Evolutionary conservation across 2,113 vertebrate species (phyloP).

Genomic region (Dolichallabes microphthalmus): DNA sequence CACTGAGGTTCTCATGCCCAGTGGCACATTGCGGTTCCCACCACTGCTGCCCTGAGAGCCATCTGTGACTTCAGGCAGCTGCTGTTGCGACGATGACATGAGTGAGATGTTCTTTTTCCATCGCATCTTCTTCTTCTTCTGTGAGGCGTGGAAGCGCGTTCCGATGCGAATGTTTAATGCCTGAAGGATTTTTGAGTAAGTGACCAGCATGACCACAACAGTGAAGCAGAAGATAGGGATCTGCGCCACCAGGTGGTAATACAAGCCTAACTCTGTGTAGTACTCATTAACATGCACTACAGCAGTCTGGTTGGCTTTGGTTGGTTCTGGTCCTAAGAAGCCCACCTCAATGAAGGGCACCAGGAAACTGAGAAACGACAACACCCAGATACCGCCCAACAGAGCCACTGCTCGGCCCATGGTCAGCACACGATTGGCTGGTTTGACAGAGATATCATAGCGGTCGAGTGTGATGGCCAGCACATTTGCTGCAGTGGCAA

Average conservation of each 20-base stretch:
- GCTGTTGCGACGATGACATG: constrained; percentile 82
- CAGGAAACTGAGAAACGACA: constrained; percentile 90
- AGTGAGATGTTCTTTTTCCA: constrained; percentile 95
- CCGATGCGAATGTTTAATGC: constrained; percentile 97
- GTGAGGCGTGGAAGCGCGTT: constrained; percentile 87
- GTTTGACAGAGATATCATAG: constrained; percentile 94
- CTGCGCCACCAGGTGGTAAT: constrained; percentile 95
- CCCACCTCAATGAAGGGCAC: constrained; percentile 95
- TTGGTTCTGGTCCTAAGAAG: constrained; percentile 72
- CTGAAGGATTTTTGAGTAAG: constrained; percentile 97
- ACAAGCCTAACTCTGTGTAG: constrained; percentile 90
- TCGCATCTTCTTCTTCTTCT: constrained; percentile 88
- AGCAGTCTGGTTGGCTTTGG: constrained; percentile 49
- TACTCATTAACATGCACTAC: constrained; percentile 64
- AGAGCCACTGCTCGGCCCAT: constrained; percentile 86
- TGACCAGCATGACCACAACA: constrained; percentile 93
- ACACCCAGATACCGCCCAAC: constrained; percentile 88
- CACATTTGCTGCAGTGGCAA: constrained; percentile 91
- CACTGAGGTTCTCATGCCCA: constrained; percentile 90
- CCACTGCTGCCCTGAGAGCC: constrained; percentile 81
- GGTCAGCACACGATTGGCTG: constrained; percentile 90
- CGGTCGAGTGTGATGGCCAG: constrained; percentile 93
- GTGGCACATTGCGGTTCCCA: constrained; percentile 74
- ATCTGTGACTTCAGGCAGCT: constrained; percentile 80
- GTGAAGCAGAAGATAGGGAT: constrained; percentile 98